Evolutionary conservation across 1,140 invertebrate genomes (phyloP), one percentile per base, ranked within the genome.

Genomic region (Lethrus apterus): DNA sequence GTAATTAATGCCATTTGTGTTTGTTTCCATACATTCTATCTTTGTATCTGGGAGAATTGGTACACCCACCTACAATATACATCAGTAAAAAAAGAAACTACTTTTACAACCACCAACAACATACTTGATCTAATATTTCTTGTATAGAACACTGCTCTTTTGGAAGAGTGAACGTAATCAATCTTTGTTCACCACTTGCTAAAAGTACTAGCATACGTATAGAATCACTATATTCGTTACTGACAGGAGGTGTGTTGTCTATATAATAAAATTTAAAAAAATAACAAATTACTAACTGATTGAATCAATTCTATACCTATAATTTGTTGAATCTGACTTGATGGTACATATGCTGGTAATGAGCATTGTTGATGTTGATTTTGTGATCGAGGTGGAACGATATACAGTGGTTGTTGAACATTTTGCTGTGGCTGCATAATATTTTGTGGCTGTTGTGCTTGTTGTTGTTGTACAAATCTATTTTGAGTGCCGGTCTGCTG

Each of bases 71-170:
- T 78, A 63, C 52, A 69, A 68, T 46, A 41, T n/a, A 34, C n/a
- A n/a, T 34, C 2, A 34, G 14, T 2, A 14, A 34, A 14, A 17
- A 9, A 34, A 11, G 3, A 34, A 14, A 34, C 2, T 3, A 17
- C n/a, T 11, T n/a, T 31, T 4, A 4, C 15, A 14, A 11, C n/a
- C 4, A 42, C 26, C 7, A 4, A 44, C 35, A 13, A 14, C 32
- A 57, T 49, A 81, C 82, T 71, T 86, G 83, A 62, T 85, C 82
- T 33, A 86, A 64, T 46, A 86, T 74, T 71, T 86, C 83, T 62
- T 84, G 80, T 33, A 86, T 80, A 0, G 83, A 86, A 61, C 84
- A 86, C 48, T 80, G 82, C 59, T 86, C 83, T 52, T 81, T 79
- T 4, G 84, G 83, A 54, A 85, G 68, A 23, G 83, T 84, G 56